Base-by-base conservation (phyloP, 2,888 invertebrate species). In the Ormia ochracea region DNA sequence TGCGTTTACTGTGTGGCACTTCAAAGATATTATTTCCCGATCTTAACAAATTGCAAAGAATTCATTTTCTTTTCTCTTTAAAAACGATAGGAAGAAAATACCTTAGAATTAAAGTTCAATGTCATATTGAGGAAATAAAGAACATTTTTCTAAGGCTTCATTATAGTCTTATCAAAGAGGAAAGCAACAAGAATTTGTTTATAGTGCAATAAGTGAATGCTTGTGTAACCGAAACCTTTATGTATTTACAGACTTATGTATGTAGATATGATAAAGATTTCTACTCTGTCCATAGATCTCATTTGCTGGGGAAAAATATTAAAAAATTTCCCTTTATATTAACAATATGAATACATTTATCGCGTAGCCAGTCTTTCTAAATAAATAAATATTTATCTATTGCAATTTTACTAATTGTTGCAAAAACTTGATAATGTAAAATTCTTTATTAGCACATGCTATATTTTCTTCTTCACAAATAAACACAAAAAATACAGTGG, bases 191-290 rank as follows among this genome's bases (percentile, higher is more conserved):
- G 1, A 56, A 48, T 38, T 45, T 43, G 1, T 54, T 26, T 14
- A 50, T 33, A 26, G 10, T 3, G 31, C 31, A 33, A 72, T 61
- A 72, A 72, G 52, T 61, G 50, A 59, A 9, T 56, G 54, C 10
- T 17, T 69, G 12, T 6, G 14, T 36, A n/a, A 19, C 2, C 6
- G 28, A 50, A 50, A 28, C 4, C 6, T 14, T 12, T 19, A 26
- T 7, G 14, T 26, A 26, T 14, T 0, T 28, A 48, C n/a, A 21
- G 23, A 48, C 5, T 1, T 48, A 28, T 4, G 7, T 50, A 21
- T 28, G 52, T 17, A 48, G n/a, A n/a, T 12, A 14, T 5, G 6
- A 28, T 28, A 28, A 28, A 10, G 10, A 36, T 36, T 36, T 36
- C n/a, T n/a, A n/a, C n/a, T n/a, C n/a, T n/a, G n/a, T n/a, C n/a